phyloP scores from a whole-genome alignment of 2,888 invertebrate genomes.

The Catocala fraxini region DNA sequence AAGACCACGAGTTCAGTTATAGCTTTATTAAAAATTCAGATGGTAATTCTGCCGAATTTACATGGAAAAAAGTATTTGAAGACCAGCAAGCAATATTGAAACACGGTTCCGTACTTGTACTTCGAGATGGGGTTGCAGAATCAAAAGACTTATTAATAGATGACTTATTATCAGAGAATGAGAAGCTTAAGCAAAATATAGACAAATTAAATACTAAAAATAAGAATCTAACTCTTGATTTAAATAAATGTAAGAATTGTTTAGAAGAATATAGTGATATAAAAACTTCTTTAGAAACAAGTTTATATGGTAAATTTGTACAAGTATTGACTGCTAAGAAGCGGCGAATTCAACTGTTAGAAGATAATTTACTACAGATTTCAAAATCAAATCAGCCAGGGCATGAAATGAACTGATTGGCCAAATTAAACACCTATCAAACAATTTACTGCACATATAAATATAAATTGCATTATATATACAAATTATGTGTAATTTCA shows the following conservation, averaged over 20 bases:
- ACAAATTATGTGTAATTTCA: too few species aligned
- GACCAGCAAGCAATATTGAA: constrained; percentile 43
- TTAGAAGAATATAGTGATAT: constrained; percentile 63
- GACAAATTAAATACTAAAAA: constrained; percentile 44
- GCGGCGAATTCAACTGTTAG: constrained; percentile 68
- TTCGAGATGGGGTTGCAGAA: constrained; percentile 42
- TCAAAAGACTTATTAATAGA: constrained; percentile 65
- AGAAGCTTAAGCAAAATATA: constrained; percentile 50
- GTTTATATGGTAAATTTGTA: constrained; percentile 74
- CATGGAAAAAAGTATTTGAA: constrained; percentile 68
- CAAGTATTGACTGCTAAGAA: constrained; percentile 76
- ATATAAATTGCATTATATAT: too few species aligned
- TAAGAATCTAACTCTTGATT: constrained; percentile 48
- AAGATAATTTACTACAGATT: constrained; percentile 62
- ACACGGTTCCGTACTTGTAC: constrained; percentile 65
- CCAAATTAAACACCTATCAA: too few species aligned
- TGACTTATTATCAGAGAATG: constrained; percentile 64
- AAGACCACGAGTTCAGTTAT: constrained; percentile 48
- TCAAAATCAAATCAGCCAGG: constrained; percentile 17
- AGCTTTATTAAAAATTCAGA: constrained; percentile 48
- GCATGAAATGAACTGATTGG: constrained; percentile 8
- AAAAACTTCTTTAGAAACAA: constrained; percentile 65
- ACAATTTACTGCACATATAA: too few species aligned
- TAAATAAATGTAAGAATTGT: constrained; percentile 62
- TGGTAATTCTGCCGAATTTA: constrained; percentile 58